A percentile compares a stretch with the other conserved stretches of the same genome.
Evolutionary conservation across 2,113 vertebrate genomes (phyloP).

Genomic region (Girardinichthys multiradiatus): DNA sequence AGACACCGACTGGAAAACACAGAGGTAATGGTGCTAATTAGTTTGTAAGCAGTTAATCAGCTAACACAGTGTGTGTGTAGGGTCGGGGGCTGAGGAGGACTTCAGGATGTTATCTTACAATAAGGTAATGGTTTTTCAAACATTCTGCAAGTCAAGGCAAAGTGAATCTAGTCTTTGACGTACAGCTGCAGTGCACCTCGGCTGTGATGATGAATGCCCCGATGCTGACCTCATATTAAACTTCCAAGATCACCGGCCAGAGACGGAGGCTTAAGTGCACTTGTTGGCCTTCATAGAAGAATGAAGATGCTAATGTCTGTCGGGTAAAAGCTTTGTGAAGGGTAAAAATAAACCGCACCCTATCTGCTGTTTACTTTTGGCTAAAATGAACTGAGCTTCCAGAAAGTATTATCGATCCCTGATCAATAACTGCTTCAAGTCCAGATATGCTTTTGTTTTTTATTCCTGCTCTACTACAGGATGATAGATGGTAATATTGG

Average conservation of each 20-base stretch:
- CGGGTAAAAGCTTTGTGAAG: background rate
- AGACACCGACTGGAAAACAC: slow-evolving; percentile 63
- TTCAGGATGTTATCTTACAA: slow-evolving; percentile 57
- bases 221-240: slow-evolving; percentile 27
- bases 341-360: no score
- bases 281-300: slow-evolving; percentile 9
- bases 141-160: slow-evolving; percentile 49
- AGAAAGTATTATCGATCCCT: background rate
- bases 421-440: background rate
- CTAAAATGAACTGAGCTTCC: background rate
- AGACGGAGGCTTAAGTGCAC: slow-evolving; percentile 22
- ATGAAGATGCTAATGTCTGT: background rate
- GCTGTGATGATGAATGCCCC: slow-evolving; percentile 25
- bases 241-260: slow-evolving; percentile 24
- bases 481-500: background rate
- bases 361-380: background rate
- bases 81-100: slow-evolving; percentile 23
- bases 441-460: background rate
- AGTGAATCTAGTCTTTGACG: slow-evolving; percentile 31
- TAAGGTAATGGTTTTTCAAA: slow-evolving; percentile 46
- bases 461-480: background rate
- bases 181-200: slow-evolving; percentile 18
- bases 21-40: slow-evolving; percentile 75
- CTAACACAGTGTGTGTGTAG: slow-evolving; percentile 24
- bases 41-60: slow-evolving; percentile 66